phyloP scores from a whole-genome alignment of 2,888 invertebrate species.

The Encarsia formosa region DNA sequence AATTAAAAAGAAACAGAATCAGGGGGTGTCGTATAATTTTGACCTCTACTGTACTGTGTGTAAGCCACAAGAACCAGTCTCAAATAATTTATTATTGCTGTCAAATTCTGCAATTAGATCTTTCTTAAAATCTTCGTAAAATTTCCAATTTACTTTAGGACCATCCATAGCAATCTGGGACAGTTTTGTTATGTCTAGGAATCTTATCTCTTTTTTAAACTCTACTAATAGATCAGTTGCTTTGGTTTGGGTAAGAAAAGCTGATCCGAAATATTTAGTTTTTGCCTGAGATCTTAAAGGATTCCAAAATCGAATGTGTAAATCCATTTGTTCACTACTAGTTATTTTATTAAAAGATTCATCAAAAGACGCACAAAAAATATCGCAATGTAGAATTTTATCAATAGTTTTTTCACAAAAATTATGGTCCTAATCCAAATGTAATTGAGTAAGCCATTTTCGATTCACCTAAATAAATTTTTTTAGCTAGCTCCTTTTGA shows the following conservation, averaged over 20 bases:
- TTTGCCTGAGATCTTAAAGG: not conserved
- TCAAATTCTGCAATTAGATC: not conserved
- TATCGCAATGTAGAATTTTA: not conserved
- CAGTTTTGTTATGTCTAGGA: not conserved
- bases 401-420: not conserved
- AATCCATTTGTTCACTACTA: not conserved
- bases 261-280: slow-evolving; percentile 1
- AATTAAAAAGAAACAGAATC: too few species aligned
- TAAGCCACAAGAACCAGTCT: not conserved
- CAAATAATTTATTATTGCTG: not conserved
- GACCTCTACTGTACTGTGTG: too few species aligned
- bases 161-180: slow-evolving; percentile 7
- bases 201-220: not conserved
- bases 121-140: slow-evolving; percentile 3
- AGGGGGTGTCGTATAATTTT: too few species aligned
- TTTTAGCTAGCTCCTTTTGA: not conserved
- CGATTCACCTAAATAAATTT: not conserved
- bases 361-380: not conserved
- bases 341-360: not conserved
- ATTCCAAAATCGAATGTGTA: not conserved
- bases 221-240: not conserved
- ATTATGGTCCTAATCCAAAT: not conserved
- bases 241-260: not conserved
- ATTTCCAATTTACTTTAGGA: slow-evolving; percentile 2
- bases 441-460: not conserved